Evolutionary conservation across 2,113 vertebrate genomes (phyloP), one percentile per base, ranked within the genome.

Genomic region (Climacteris rufus): DNA sequence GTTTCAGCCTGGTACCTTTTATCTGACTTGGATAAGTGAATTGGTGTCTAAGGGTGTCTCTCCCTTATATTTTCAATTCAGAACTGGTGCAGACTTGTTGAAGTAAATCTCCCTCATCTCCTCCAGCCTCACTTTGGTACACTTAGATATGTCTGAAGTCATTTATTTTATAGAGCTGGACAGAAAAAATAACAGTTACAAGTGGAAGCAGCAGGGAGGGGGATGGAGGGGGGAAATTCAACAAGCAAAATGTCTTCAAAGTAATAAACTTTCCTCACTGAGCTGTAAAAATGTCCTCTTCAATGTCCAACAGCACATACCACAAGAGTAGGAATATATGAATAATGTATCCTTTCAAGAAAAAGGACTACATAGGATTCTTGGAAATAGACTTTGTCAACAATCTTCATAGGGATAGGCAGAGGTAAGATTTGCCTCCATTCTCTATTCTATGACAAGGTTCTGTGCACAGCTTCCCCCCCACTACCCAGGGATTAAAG

Each of bases 341-440:
- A 91, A 96, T 86, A 89, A 86, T 61, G 4, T 15, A 83, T 21
- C n/a, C 33, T 93, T 91, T 78, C 52, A 88, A 90, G 37, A 23
- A 90, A 89, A 83, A 2, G 2, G 13, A 39, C 66, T 83, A 65
- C 28, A 63, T 6, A 60, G 28, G 24, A 77, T 76, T 78, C 45
- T 66, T 88, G 82, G 71, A 95, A 95, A 92, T 21, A 89, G 31
- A 83, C 24, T 87, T 64, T 64, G 66, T 95, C 94, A 94, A 83
- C 60, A 94, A 8, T 63, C 66, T 93, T 70, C 56, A 33, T 18
- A 90, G 42, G 45, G 24, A 27, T 31, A 87, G 66, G 45, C 19
- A 65, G 81, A 88, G 44, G 54, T 54, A 47, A 11, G 14, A 75
- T 86, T 75, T 86, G 10, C 70, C 42, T 94, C 77, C 50, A 17